Percentiles rank a stretch among this genome's conserved stretches.
Conservation (phyloP, 2,113 vertebrate genomes). For the Uria aalge region DNA sequence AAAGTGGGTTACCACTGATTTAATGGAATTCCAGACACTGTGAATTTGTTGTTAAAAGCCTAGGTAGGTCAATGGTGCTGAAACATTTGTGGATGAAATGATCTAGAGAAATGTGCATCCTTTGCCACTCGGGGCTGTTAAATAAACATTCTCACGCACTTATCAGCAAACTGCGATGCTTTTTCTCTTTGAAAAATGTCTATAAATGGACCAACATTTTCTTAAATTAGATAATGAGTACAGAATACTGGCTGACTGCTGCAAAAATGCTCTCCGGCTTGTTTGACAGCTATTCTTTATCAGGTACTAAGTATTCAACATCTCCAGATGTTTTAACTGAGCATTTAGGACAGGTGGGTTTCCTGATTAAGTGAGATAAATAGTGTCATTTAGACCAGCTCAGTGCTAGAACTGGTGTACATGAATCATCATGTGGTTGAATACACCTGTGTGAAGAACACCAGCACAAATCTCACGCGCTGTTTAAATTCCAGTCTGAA, state of each 20-base stretch:
- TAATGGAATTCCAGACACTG: neutral
- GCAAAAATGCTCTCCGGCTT: neutral
- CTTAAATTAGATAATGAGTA: neutral
- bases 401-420: neutral
- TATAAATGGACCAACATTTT: neutral
- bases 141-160: neutral
- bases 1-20: constrained; percentile 1
- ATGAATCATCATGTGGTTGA: neutral
- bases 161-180: neutral
- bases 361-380: constrained; percentile 25
- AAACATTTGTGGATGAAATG: constrained; percentile 1
- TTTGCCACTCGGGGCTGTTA: neutral
- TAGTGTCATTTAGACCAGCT: neutral
- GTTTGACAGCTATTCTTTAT: neutral
- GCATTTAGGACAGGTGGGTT: neutral
- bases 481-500: neutral
- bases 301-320: neutral
- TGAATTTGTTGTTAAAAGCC: neutral
- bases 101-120: neutral
- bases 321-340: neutral
- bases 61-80: neutral
- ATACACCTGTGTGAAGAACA: neutral
- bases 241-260: neutral
- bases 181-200: neutral
- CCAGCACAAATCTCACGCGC: neutral